A percentile compares a stretch with the other conserved stretches of the same genome.
Conservation (phyloP, 2,797 vertebrate genomes). For the Crypturellus tataupa region DNA sequence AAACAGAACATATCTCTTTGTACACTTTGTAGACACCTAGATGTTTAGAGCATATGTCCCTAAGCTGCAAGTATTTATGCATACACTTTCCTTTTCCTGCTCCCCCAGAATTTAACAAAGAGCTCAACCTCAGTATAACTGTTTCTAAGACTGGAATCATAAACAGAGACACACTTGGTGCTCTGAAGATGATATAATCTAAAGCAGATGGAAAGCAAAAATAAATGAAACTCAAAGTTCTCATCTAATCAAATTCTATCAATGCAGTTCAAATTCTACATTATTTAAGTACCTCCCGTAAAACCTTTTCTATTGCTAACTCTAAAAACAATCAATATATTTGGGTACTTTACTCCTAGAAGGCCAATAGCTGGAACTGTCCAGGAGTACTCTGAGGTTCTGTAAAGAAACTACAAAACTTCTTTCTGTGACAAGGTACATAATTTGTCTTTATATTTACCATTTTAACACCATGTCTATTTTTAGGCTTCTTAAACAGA, state of each 20-base stretch:
- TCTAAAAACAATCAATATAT: background rate
- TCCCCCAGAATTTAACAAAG: background rate
- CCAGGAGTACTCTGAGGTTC: background rate
- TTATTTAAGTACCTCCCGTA: background rate
- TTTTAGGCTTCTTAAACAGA: background rate
- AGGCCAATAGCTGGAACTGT: background rate
- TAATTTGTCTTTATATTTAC: background rate
- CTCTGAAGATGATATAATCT: background rate
- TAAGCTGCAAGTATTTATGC: background rate
- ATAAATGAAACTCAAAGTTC: background rate
- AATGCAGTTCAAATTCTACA: background rate
- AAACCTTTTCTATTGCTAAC: background rate
- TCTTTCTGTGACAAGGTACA: background rate
- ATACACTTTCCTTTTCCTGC: background rate
- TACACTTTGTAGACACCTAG: background rate
- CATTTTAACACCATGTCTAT: background rate
- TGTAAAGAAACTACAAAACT: background rate
- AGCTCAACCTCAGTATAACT: background rate
- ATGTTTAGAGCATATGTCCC: background rate
- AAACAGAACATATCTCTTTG: background rate
- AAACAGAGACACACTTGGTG: background rate
- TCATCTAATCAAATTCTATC: background rate
- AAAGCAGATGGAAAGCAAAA: background rate
- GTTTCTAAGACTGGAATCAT: background rate
- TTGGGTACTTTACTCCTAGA: background rate